Evolutionary conservation across 2,113 vertebrate genomes (phyloP).

Genomic region (Micronycteris hirsuta): DNA sequence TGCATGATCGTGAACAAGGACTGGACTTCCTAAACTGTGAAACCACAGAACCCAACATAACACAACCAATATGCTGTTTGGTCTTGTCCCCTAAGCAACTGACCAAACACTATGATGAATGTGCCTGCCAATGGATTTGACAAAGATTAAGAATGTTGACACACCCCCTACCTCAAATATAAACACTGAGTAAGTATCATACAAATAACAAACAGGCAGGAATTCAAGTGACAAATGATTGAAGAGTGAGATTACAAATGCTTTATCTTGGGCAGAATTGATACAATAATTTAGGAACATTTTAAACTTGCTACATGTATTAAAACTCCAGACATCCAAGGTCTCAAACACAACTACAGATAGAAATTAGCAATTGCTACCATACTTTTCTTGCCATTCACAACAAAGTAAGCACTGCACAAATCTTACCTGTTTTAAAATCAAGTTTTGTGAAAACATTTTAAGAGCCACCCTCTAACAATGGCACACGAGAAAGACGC

Average conservation of each 20-base stretch:
- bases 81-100: slow-evolving; percentile 69
- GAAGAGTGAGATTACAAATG: slow-evolving; percentile 40
- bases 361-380: slow-evolving; percentile 27
- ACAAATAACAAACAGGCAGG: slow-evolving; percentile 61
- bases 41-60: slow-evolving; percentile 67
- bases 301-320: not conserved
- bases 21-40: slow-evolving; percentile 59
- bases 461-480: not conserved
- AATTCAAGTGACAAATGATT: not conserved
- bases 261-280: not conserved
- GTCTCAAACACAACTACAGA: slow-evolving; percentile 20
- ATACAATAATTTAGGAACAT: slow-evolving; percentile 34
- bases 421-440: slow-evolving; percentile 19
- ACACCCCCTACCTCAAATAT: slow-evolving; percentile 46
- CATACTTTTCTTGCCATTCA: slow-evolving; percentile 10
- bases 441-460: not conserved
- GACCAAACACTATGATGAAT: slow-evolving; percentile 42
- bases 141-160: slow-evolving; percentile 61
- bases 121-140: slow-evolving; percentile 49
- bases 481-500: not conserved
- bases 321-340: slow-evolving; percentile 10
- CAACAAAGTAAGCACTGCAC: not conserved
- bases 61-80: slow-evolving; percentile 55
- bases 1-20: slow-evolving; percentile 56
- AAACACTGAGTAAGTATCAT: slow-evolving; percentile 37